Evolutionary conservation across 2,888 invertebrate species (phyloP), one percentile per base, ranked within the genome.

Genomic region (Hypercompe scribonia): DNA sequence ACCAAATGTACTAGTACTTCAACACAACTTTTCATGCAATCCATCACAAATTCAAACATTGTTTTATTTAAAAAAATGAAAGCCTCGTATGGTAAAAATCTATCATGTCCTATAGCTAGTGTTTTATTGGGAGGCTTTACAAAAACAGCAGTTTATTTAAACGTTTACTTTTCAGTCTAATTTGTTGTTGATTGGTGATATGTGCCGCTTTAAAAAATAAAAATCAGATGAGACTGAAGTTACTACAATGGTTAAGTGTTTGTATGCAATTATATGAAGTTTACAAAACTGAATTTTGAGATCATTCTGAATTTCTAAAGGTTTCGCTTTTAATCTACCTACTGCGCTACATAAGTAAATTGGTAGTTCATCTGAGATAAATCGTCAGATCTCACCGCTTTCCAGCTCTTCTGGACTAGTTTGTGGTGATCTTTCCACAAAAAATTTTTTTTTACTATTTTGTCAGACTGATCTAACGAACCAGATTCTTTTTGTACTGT

Each of bases 161-260:
- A 54, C 80, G 65, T 74, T 76, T 73, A 1, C 76, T 76, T 75
- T 81, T 80, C 70, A 81, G 65, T 73, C 78, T 71, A 68, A 79
- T 79, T 75, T 80, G 28, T 80, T 50, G 50, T 50, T 50, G 50
- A 18, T 50, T 50, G 21, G 21, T 21, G 18, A 21, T 50, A 21
- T 21, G 46, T 46, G 46, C 46, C 18, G 46, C 46, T 46, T 46
- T 46, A 15, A 11, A 46, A 46, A 46, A 46, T 11, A 46, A 46
- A 46, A 5, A 11, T 46, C 46, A 5, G 46, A 10, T 46, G 46
- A 11, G 18, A 50, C 21, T 50, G 50, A 78, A 74, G 78, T 79
- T 33, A 76, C 80, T 15, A 81, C 79, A 61, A 81, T 81, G 63
- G 78, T 78, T 33, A 81, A 76, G 64, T 80, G 79, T 76, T 83